Base-by-base conservation (phyloP, 2,888 invertebrate species). In the Meganola albula region DNA sequence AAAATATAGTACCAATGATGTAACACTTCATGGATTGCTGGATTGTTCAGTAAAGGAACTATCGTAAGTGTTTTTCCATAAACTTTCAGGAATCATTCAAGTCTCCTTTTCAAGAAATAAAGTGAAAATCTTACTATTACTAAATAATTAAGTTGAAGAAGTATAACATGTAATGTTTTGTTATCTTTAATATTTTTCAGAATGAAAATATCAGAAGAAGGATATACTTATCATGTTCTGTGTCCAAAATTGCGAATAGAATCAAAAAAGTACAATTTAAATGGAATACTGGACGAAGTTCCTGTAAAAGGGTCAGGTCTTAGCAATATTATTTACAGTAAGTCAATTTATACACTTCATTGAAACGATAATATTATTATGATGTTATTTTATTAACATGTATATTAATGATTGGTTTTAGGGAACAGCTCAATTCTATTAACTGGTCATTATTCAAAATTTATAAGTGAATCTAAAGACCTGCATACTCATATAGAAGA, bases 11-110 rank as follows among this genome's bases (percentile, higher is more conserved):
- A 9, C 53, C 3, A 37, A 5, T 1, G 37, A 56, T 12, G 30
- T 38, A 0, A 34, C 33, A 4, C 11, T 53, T 9, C 16, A 27
- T 10, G 56, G 53, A 2, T 26, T 51, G 5, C 40, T 28, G 10
- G 10, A n/a, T 7, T 56, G 56, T 27, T 16, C 14, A 5, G 34
- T 49, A 2, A 34, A 23, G 12, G 14, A 46, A 21, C 13, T 18
- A 9, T 16, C 27, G 53, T 56, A 39, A 40, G 25, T 34, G 9
- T 37, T 42, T 12, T 32, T 44, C 35, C 4, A 9, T 40, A 12
- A 32, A 21, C 3, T 2, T 8, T 10, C 12, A 20, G 12, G 26
- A 32, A 12, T 1, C 13, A 4, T n/a, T n/a, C n/a, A n/a, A n/a
- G n/a, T n/a, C n/a, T n/a, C n/a, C n/a, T n/a, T n/a, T n/a, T n/a